Evolutionary conservation across 2,113 vertebrate species (phyloP), one percentile per base, ranked within the genome.

Genomic region (Mesitornis unicolor): DNA sequence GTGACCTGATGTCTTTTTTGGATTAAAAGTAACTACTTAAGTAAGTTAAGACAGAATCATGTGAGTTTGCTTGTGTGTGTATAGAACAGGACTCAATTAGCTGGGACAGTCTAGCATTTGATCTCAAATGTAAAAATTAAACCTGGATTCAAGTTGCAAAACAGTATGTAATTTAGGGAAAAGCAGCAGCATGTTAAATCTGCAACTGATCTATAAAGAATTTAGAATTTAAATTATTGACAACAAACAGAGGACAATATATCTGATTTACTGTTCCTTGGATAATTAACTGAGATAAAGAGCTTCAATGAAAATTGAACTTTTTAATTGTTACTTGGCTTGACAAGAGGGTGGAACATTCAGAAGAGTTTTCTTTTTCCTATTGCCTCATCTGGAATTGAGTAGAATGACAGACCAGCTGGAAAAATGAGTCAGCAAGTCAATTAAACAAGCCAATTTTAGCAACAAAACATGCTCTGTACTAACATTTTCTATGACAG

Each of bases 361-460:
- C 88, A 96, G 93, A 91, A 90, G 93, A 92, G 60, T 94, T 86
- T 95, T 96, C 78, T 95, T 96, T 97, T 95, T 86, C 87, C 73
- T 95, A 83, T 95, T 96, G 89, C 85, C 92, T 97, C 95, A 95
- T 96, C 93, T 95, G 93, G 90, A 95, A 95, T 74, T 90, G 79
- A 92, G 93, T 88, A 90, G 91, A 87, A 91, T 86, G 84, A 95
- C 50, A 93, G 92, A 95, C 92, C 93, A 95, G 73, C 94, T 96
- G 95, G 92, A 96, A 96, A 97, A 95, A 94, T 95, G 92, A 96
- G 96, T 97, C 94, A 96, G 94, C 91, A 96, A 97, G 95, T 94
- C 87, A 93, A 97, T 77, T 90, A 95, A 97, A 92, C 54, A 86
- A 90, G 71, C 64, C 86, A 92, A 77, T 90, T 95, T 94, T 94